These are phyloP conservation scores for Rafetus swinhoei DNA, from an alignment of 2,113 vertebrate genomes.

Conservation along the genomic window DNA sequence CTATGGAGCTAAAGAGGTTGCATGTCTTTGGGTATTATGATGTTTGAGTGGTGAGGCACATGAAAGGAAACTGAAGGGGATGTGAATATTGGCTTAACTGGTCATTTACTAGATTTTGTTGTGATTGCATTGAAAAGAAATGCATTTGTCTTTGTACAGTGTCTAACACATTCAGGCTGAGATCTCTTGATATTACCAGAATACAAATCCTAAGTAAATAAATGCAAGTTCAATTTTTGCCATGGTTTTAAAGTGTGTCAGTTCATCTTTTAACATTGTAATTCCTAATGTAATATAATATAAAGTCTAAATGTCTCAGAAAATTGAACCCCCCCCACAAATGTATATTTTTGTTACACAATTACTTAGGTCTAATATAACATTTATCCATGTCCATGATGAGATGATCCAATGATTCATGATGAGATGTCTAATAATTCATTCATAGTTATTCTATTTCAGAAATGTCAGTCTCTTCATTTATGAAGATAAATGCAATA, in stretches of 20 bases:
- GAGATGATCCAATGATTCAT: background rate
- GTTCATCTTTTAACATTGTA: background rate
- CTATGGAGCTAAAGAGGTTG: background rate
- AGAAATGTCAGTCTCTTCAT: rapidly evolving
- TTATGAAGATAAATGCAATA: background rate
- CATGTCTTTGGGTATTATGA: background rate
- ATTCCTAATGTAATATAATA: background rate
- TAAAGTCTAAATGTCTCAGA: background rate
- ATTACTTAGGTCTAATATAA: background rate
- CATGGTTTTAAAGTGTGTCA: background rate
- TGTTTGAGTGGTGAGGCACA: background rate
- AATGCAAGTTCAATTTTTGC: background rate
- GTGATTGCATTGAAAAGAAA: background rate
- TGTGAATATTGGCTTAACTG: background rate
- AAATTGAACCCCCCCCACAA: background rate
- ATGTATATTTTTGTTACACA: background rate
- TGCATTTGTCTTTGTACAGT: background rate
- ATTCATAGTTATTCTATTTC: background rate
- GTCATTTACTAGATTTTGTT: background rate
- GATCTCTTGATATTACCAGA: background rate
- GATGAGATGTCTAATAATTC: background rate
- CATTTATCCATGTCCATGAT: background rate
- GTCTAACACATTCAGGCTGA: background rate
- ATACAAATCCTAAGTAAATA: background rate
- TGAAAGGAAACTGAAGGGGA: rapidly evolving